phyloP scores from a whole-genome alignment of 1,140 invertebrate genomes.

The Oedothorax gibbosus region DNA sequence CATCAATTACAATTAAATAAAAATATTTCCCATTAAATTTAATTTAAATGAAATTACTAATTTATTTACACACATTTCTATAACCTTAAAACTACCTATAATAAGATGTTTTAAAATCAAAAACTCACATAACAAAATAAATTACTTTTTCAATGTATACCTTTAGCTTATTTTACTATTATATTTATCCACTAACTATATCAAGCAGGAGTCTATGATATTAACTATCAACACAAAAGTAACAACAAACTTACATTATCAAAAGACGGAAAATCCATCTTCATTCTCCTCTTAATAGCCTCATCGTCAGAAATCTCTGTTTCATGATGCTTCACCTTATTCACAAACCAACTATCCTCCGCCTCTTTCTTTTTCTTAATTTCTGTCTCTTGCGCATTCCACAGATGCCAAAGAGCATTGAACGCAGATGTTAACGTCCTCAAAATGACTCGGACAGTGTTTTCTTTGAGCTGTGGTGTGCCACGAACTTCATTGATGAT shows the following conservation, averaged over 20 bases:
- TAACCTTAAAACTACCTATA: too few species aligned
- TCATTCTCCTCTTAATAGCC: constrained; percentile 77
- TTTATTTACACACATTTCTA: too few species aligned
- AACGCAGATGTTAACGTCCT: constrained; percentile 39
- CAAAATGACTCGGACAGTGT: neutral
- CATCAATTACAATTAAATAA: too few species aligned
- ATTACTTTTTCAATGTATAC: too few species aligned
- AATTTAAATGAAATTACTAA: too few species aligned
- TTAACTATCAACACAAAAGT: neutral
- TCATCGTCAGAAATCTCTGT: constrained; percentile 78
- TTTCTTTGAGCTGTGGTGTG: constrained; percentile 23
- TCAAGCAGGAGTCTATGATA: too few species aligned
- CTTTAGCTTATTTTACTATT: too few species aligned
- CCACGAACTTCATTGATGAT: constrained; percentile 61
- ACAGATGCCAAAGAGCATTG: constrained; percentile 73
- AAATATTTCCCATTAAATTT: too few species aligned
- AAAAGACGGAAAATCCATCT: constrained; percentile 81
- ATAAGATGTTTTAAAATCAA: too few species aligned
- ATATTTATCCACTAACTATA: too few species aligned
- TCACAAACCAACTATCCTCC: constrained; percentile 84
- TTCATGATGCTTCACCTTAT: constrained; percentile 72
- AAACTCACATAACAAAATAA: too few species aligned
- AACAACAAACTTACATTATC: constrained; percentile 68
- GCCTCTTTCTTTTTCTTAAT: constrained; percentile 77
- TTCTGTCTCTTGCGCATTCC: constrained; percentile 81